Evolutionary conservation across 2,888 invertebrate genomes (phyloP).

Genomic region (Ceriagrion tenellum): DNA sequence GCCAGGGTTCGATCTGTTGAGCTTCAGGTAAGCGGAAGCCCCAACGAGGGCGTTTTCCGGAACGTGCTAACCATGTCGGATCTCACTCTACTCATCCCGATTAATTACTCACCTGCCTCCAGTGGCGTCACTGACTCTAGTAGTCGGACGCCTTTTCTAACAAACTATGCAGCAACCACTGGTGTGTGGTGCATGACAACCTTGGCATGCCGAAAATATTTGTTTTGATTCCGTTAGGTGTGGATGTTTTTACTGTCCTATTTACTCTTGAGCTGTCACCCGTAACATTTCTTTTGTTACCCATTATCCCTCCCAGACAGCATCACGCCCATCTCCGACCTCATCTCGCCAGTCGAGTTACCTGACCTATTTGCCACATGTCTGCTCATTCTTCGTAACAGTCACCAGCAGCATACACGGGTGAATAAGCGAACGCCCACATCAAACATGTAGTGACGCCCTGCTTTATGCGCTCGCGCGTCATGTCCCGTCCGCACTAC

Average conservation of each 20-base stretch:
- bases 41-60: not conserved
- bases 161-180: not conserved
- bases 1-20: constrained; percentile 20
- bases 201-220: not conserved
- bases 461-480: not conserved
- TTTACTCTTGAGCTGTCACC: not conserved
- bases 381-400: not conserved
- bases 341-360: not conserved
- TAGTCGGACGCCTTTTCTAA: not conserved
- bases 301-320: not conserved
- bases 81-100: not conserved
- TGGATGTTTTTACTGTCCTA: not conserved
- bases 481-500: not conserved
- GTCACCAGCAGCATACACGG: not conserved
- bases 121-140: not conserved
- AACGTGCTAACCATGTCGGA: not conserved
- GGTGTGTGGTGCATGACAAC: not conserved
- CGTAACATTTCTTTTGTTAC: not conserved
- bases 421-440: not conserved
- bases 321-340: not conserved
- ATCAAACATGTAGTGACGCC: not conserved
- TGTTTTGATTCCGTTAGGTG: not conserved
- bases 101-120: not conserved
- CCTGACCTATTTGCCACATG: not conserved
- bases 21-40: constrained; percentile 8